Evolutionary conservation across 2,797 vertebrate species (phyloP).

Genomic region (Hyperoplus lanceolatus): DNA sequence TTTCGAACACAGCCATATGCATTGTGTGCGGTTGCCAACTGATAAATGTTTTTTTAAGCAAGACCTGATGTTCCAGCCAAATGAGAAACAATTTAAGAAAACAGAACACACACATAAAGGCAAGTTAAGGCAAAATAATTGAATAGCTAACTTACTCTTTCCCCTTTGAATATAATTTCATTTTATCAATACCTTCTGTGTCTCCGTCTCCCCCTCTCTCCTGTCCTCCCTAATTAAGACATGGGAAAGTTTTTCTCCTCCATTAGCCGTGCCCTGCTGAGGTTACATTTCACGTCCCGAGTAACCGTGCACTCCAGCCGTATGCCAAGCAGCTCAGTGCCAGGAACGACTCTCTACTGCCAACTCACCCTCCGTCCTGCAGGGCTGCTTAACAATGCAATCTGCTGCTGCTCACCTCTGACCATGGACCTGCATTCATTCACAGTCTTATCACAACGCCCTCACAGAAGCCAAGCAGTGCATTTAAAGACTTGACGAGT

Average conservation of each 20-base stretch:
- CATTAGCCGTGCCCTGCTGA: slow-evolving; percentile 64
- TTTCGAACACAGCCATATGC: slow-evolving; percentile 30
- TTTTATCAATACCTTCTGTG: slow-evolving; percentile 15
- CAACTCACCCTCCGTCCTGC: slow-evolving; percentile 56
- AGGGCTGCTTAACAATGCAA: slow-evolving; percentile 59
- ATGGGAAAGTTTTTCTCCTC: slow-evolving; percentile 54
- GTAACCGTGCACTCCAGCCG: slow-evolving; percentile 33
- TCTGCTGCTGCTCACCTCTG: slow-evolving; percentile 51
- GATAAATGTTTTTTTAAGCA: slow-evolving; percentile 39
- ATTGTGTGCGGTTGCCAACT: slow-evolving; percentile 27
- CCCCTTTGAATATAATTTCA: slow-evolving; percentile 6
- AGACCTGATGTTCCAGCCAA: slow-evolving; percentile 15
- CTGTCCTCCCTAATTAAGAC: slow-evolving; percentile 54
- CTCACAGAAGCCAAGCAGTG: slow-evolving; percentile 3
- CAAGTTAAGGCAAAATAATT: not conserved
- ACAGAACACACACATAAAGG: slow-evolving; percentile 1
- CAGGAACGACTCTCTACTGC: slow-evolving; percentile 47
- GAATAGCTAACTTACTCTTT: not conserved
- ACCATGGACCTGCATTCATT: slow-evolving; percentile 31
- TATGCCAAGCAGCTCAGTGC: slow-evolving; percentile 57
- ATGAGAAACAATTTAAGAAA: slow-evolving; percentile 19
- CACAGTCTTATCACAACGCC: slow-evolving; percentile 23
- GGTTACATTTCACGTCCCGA: slow-evolving; percentile 64
- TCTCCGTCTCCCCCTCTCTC: slow-evolving; percentile 20
- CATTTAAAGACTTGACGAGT: not conserved